Base-by-base conservation (phyloP, 2,888 invertebrate species). In the Hemistola chrysoprasaria region DNA sequence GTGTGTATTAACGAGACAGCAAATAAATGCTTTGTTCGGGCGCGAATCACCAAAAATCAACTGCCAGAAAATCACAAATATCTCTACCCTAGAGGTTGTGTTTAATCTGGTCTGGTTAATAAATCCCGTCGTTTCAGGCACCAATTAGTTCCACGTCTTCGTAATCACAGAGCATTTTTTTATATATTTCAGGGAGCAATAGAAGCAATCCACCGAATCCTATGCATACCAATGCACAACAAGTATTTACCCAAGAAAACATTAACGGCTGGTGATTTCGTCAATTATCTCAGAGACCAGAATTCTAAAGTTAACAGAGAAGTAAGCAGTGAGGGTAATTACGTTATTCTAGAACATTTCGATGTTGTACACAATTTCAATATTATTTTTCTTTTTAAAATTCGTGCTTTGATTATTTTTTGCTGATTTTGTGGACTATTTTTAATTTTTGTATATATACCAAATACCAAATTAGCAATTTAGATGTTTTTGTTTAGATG, bases 251-350 rank as follows among this genome's bases (percentile, higher is more conserved):
- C 50, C 1, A 63, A 56, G 34, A 62, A 59, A 3, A 22, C 50
- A 0, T 22, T 75, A 4, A 59, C 68, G 0, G 56, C 59, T 0
- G 62, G 67, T 6, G 81, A 83, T 52, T 85, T 86, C 46, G 60
- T 66, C 8, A 61, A 59, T 30, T 50, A 80, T 54, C 57, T 74
- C 44, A 57, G 50, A 42, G 65, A 65, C 8, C 65, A 52, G 30
- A 43, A 52, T 37, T 46, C 59, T 35, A 62, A 60, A 42, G 56
- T 56, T 40, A 56, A 62, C 49, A 67, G 63, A 69, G 79, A 85
- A 71, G 80, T 80, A 81, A 80, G 76, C 78, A 73, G 63, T 63
- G 75, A 76, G 77, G 83, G 84, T 84, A 82, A 80, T 75, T 76
- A 66, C 16, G 62, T 71, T 62, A 65, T 71, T 70, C 72, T 68